Base-by-base conservation (phyloP, 23 tunicate species). In the Ascidia mentula region DNA sequence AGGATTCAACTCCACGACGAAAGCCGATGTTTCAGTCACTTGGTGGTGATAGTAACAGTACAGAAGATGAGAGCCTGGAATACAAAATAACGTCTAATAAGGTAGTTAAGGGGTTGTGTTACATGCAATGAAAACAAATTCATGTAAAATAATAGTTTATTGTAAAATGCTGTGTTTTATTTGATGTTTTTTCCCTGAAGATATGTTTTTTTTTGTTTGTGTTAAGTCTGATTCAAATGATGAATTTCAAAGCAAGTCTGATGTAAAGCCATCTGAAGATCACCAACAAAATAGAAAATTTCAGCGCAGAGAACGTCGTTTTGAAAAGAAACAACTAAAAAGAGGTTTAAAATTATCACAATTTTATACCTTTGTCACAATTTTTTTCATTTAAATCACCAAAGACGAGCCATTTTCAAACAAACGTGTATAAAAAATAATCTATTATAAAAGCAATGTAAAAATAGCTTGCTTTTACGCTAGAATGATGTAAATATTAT, bases 1-100 rank as follows among this genome's bases (percentile, higher is more conserved):
- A 71, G 74, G 74, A 71, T 71, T 33, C 74, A 7, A 36, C 7
- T 8, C 74, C 74, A 20, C 6, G 39, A 34, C 31, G 39, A 71
- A 34, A 36, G 8, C n/a, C 74, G 1, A 36, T 36, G 39, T 71
- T 71, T 71, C 32, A 31, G 39, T 71, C 74, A 13, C 34, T 74
- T 53, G 36, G 46, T 72, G 34, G 45, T 28, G 79, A 36, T 34
- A 74, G 79, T 42, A 77, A 82, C 9, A 82, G 86, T 28, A 45
- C 79, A 9, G 85, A 81, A 30, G 85, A 81, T 32, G 86, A 74
- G 6, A 31, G 73, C 1, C 13, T 9, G 0, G 77, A 81, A 6
- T 32, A 40, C 32, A 36, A 71, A 31, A 4, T 20, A 3, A 31
- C 5, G 1, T 6, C 65, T 20, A 28, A 53, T 20, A 53, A 53